Evolutionary conservation across 2,888 invertebrate species (phyloP).

Genomic region (Podabrus alpinus): DNA sequence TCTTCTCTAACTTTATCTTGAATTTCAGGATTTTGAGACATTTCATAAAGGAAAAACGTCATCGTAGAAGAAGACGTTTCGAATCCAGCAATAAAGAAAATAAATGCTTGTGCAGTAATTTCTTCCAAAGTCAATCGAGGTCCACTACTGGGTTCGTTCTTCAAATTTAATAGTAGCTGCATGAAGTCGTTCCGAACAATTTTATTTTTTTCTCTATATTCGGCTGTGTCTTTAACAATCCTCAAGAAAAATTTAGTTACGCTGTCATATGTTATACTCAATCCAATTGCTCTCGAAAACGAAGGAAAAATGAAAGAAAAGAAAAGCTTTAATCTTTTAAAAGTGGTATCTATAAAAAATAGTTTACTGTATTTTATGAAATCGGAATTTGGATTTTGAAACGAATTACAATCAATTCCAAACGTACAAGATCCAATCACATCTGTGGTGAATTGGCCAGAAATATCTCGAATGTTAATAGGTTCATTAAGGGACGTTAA

Average conservation of each 20-base stretch:
- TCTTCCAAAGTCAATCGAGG: slow-evolving; percentile 17
- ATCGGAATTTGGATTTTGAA: slow-evolving; percentile 58
- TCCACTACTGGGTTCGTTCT: slow-evolving; percentile 13
- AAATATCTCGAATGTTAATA: slow-evolving; percentile 51
- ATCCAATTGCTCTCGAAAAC: slow-evolving; percentile 33
- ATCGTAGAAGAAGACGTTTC: slow-evolving; percentile 52
- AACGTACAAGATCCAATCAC: slow-evolving; percentile 64
- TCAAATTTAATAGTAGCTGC: slow-evolving; percentile 53
- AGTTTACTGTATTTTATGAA: slow-evolving; percentile 48
- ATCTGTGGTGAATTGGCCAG: slow-evolving; percentile 62
- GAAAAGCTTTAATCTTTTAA: slow-evolving; percentile 13
- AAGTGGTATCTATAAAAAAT: slow-evolving; percentile 18
- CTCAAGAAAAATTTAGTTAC: slow-evolving; percentile 54
- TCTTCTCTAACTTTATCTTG: slow-evolving; percentile 55
- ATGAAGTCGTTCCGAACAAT: slow-evolving; percentile 59
- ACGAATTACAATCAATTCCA: slow-evolving; percentile 63
- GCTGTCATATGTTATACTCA: slow-evolving; percentile 33
- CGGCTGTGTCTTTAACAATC: slow-evolving; percentile 53
- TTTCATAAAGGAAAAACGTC: slow-evolving; percentile 57
- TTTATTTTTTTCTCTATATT: slow-evolving; percentile 53
- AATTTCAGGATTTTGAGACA: slow-evolving; percentile 55
- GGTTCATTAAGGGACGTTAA: neutral
- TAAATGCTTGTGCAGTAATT: slow-evolving; percentile 39
- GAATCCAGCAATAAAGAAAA: slow-evolving; percentile 48
- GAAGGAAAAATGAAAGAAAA: slow-evolving; percentile 28